These are phyloP conservation scores for Pristionchus exspectatus DNA, from an alignment of 2,888 invertebrate genomes.

Conservation along the genomic window DNA sequence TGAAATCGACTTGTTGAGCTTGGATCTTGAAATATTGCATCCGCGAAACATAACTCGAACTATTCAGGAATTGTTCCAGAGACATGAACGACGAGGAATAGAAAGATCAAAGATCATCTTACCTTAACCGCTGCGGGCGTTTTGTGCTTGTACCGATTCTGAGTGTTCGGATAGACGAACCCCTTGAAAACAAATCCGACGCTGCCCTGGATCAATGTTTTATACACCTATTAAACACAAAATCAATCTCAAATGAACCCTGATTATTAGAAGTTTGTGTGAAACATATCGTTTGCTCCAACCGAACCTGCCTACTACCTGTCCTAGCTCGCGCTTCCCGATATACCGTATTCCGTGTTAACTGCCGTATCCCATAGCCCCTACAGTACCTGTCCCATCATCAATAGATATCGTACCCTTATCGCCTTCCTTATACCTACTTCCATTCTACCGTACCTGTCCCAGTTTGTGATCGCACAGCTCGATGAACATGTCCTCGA, in stretches of 20 bases:
- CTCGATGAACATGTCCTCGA: conserved; percentile 77
- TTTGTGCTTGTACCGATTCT: conserved; percentile 75
- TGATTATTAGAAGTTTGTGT: not conserved
- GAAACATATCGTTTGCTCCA: not conserved
- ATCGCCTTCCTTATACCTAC: not conserved
- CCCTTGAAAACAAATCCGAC: conserved; percentile 59
- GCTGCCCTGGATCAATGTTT: not conserved
- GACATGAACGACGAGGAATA: not conserved
- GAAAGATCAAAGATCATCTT: not conserved
- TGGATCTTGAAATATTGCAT: too few species aligned
- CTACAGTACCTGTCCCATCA: not conserved
- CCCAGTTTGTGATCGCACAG: conserved; percentile 75
- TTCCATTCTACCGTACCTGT: conserved; percentile 61
- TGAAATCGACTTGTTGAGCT: too few species aligned
- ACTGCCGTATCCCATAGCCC: too few species aligned
- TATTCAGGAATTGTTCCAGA: too few species aligned
- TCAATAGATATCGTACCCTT: not conserved
- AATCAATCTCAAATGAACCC: too few species aligned
- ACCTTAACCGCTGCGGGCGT: conserved; percentile 77
- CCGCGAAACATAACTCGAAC: too few species aligned
- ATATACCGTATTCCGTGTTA: too few species aligned
- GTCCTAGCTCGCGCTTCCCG: too few species aligned
- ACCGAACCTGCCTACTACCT: too few species aligned
- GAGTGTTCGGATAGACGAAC: conserved; percentile 75
- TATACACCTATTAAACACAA: too few species aligned